A percentile compares a stretch with the other conserved stretches of the same genome.
These are phyloP conservation scores for Neoniphon sammara DNA, from an alignment of 2,797 vertebrate genomes.

Conservation along the genomic window DNA sequence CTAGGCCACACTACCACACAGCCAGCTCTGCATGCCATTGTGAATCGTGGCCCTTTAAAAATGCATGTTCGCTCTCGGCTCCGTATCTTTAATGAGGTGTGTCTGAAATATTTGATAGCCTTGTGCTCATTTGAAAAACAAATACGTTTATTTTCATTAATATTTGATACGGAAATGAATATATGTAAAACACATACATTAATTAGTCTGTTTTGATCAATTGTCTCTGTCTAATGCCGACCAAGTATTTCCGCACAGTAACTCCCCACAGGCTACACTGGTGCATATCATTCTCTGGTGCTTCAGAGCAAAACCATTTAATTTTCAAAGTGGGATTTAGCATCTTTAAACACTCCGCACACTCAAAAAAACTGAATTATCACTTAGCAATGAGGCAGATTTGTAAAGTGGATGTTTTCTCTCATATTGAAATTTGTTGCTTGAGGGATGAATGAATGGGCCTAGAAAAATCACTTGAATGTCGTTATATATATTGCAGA, in stretches of 20 bases:
- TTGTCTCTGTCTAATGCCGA: constrained; percentile 80
- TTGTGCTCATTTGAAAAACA: constrained; percentile 81
- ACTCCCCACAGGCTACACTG: constrained; percentile 73
- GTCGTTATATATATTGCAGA: neutral
- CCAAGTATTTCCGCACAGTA: constrained; percentile 68
- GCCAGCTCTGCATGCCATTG: constrained; percentile 60
- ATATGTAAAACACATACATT: constrained; percentile 85
- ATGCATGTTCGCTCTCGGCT: constrained; percentile 80
- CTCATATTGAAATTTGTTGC: constrained; percentile 46
- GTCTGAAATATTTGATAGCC: constrained; percentile 82
- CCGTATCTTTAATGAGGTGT: constrained; percentile 82
- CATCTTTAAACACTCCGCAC: constrained; percentile 68
- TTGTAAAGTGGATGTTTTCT: constrained; percentile 55
- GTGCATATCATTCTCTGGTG: constrained; percentile 75
- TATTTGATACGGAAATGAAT: constrained; percentile 84
- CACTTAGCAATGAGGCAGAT: constrained; percentile 30
- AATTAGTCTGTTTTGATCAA: constrained; percentile 85
- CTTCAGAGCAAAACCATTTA: constrained; percentile 77
- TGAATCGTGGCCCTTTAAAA: constrained; percentile 77
- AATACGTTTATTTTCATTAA: constrained; percentile 83
- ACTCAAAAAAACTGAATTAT: constrained; percentile 60
- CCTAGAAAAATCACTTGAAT: constrained; percentile 22
- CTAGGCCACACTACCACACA: constrained; percentile 57
- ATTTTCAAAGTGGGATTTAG: constrained; percentile 80
- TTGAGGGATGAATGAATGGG: constrained; percentile 30